Conservation (phyloP, 2,113 vertebrate genomes). For the Naja naja region DNA sequence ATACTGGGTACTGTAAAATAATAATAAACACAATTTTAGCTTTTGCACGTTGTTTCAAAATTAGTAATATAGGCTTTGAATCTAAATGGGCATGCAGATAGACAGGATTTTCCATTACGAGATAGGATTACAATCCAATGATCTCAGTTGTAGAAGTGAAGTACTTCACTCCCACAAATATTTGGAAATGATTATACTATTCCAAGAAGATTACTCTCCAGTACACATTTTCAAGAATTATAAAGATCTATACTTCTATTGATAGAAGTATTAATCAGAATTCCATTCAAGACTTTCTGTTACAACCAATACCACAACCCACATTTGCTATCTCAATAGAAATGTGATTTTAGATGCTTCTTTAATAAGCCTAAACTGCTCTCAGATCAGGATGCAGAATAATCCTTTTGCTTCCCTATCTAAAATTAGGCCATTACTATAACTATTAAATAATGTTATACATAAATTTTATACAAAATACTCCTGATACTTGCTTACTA, state of each 20-base stretch:
- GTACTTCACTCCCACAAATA: neutral
- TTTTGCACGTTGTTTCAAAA: neutral
- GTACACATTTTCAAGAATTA: neutral
- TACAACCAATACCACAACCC: neutral
- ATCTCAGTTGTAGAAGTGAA: neutral
- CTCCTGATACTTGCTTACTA: neutral
- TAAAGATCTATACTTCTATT: neutral
- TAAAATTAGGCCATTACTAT: neutral
- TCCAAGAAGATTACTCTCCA: neutral
- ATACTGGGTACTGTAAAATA: neutral
- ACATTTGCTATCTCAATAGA: neutral
- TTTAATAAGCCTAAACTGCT: neutral
- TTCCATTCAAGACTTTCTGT: neutral
- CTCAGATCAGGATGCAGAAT: neutral
- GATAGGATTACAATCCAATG: neutral
- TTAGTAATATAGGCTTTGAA: neutral
- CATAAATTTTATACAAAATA: neutral
- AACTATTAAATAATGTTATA: neutral
- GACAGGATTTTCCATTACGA: neutral
- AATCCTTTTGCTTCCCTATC: neutral
- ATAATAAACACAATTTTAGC: neutral
- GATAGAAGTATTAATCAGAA: neutral
- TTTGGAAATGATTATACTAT: neutral
- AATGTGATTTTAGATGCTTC: neutral
- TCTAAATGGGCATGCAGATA: neutral